Conservation (phyloP, 2,888 invertebrate genomes). For the Mythimna lalbum region DNA sequence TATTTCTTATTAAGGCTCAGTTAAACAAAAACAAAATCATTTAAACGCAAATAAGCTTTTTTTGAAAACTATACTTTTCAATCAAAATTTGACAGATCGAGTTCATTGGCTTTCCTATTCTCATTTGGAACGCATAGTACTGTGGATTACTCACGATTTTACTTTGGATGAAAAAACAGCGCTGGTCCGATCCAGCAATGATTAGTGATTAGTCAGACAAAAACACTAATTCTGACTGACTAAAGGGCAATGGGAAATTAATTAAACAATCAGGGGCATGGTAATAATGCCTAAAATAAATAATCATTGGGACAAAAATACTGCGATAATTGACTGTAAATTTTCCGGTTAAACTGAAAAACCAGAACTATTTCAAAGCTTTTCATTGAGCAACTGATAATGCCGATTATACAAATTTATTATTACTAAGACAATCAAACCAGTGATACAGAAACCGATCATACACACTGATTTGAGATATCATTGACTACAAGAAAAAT, state of each 20-base stretch:
- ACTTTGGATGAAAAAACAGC: too few species aligned
- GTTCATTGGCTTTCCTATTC: too few species aligned
- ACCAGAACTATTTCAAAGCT: not conserved
- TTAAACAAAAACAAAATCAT: too few species aligned
- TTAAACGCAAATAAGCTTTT: too few species aligned
- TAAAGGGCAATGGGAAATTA: not conserved
- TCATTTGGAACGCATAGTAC: too few species aligned
- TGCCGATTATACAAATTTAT: constrained; percentile 3
- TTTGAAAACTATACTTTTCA: too few species aligned
- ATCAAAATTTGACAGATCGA: too few species aligned
- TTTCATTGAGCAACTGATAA: not conserved
- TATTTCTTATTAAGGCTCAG: too few species aligned
- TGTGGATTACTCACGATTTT: too few species aligned
- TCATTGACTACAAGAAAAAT: not conserved
- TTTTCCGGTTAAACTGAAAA: not conserved
- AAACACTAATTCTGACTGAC: constrained; percentile 9
- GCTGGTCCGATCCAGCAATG: not conserved
- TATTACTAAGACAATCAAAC: not conserved
- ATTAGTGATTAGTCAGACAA: not conserved
- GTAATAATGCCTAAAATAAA: not conserved
- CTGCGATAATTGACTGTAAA: not conserved
- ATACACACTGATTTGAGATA: not conserved
- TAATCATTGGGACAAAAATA: not conserved
- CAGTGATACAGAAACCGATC: not conserved
- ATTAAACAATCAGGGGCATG: constrained; percentile 5